Conservation (phyloP, 2,797 vertebrate genomes). For the Zalophus californianus region DNA sequence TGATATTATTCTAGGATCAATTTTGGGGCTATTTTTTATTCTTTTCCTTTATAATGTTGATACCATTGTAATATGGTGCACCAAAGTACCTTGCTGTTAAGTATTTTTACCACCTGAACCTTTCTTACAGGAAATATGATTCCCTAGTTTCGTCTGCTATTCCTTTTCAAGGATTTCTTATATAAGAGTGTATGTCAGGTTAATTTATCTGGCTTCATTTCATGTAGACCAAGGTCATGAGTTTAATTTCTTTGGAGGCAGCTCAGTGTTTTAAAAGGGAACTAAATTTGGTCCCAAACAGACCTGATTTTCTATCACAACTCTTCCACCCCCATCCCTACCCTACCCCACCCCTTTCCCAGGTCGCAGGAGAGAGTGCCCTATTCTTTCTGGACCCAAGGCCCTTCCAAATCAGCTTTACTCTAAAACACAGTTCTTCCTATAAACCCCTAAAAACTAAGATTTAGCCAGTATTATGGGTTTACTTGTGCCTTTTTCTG, state of each 20-base stretch:
- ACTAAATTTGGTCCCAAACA: constrained; percentile 78
- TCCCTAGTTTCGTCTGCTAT: constrained; percentile 63
- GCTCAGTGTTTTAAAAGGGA: constrained; percentile 74
- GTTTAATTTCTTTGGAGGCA: constrained; percentile 80
- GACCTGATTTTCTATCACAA: constrained; percentile 76
- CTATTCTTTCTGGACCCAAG: constrained; percentile 37
- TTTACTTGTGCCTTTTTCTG: not conserved
- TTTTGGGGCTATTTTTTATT: constrained; percentile 1
- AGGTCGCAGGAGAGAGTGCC: not conserved
- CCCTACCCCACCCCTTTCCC: not conserved
- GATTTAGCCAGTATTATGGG: not conserved
- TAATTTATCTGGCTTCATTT: constrained; percentile 82
- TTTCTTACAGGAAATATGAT: constrained; percentile 67
- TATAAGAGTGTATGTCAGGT: constrained; percentile 77
- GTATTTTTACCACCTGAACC: constrained; percentile 49
- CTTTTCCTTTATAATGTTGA: not conserved
- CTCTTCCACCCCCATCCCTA: not conserved
- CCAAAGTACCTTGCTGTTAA: not conserved
- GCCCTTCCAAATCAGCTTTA: not conserved
- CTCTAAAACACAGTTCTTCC: not conserved
- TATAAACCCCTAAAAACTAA: not conserved
- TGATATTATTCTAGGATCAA: constrained; percentile 12
- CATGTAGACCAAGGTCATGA: constrained; percentile 80
- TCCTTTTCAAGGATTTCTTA: constrained; percentile 78
- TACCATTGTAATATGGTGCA: not conserved